Evolutionary conservation across 2,888 invertebrate genomes (phyloP), one percentile per base, ranked within the genome.

Genomic region (Penaeus monodon): DNA sequence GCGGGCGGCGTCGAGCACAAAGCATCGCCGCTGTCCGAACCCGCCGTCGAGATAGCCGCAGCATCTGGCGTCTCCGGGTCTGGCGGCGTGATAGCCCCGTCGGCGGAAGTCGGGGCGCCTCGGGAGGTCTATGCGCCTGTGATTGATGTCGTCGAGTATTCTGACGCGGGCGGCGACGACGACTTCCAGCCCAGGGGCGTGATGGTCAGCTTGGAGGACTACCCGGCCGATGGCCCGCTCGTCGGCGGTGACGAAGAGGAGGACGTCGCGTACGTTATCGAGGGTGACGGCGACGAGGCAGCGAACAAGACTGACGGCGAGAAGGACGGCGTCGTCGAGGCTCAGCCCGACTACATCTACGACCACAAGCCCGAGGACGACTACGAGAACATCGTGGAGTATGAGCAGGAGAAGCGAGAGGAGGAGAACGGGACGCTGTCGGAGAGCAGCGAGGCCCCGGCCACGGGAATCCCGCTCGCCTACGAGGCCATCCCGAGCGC

Each of bases 71-170:
- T 38, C 44, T 20, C 76, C 66, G 80, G 38, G 17, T 49, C 27
- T 44, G 44, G 57, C 57, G 68, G 49, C 4, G 49, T 12, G 10
- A 81, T 57, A 70, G 29, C 63, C n/a, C 29, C 70, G 70, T 12
- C 70, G 38, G 63, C 4, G 24, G 27, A 29, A 73, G 29, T 64
- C 70, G 73, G 33, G 10, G 20, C 68, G 57, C 57, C 79, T n/a
- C 73, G 74, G 22, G 81, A 86, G 80, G 86, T 86, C 65, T 86
- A 79, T 49, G 86, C 22, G 22, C 86, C 86, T 57, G 83, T 86
- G 29, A 65, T 86, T 65, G 86, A 86, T 78, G 86, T 86, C 38
- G 86, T 86, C 73, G 86, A 86, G 65, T 86, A 86, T 63, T 49
- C 68, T n/a, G 81, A 86, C 68, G 79, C 44, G 29, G 85, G 44